Conservation (phyloP, 2,888 invertebrate genomes). For the Blastobasis adustella region DNA sequence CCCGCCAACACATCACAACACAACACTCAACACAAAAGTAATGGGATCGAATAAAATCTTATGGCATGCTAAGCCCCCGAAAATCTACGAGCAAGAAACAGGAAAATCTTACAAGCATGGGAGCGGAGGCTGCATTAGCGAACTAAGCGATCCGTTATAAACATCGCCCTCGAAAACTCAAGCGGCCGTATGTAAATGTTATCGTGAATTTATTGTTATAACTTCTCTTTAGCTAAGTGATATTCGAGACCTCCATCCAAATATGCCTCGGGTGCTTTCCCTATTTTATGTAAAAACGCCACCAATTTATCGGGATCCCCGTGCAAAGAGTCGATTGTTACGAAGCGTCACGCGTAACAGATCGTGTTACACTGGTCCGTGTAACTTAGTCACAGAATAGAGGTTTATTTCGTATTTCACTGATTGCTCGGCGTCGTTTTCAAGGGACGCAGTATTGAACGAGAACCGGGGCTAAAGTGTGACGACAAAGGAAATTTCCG, state of each 20-base stretch:
- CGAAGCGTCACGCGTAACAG: not conserved
- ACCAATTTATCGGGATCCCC: constrained; percentile 25
- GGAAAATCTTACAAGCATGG: constrained; percentile 27
- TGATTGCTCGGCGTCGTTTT: constrained; percentile 26
- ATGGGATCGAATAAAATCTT: no score
- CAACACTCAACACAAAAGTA: no score
- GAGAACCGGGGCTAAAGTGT: no score
- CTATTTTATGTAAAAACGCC: constrained; percentile 31
- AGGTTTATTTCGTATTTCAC: constrained; percentile 45
- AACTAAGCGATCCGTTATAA: constrained; percentile 55
- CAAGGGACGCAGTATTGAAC: not conserved
- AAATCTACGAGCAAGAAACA: constrained; percentile 10
- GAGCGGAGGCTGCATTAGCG: constrained; percentile 34
- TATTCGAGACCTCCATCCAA: constrained; percentile 58
- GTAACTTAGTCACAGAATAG: constrained; percentile 28
- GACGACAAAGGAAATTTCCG: no score
- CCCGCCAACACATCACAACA: no score
- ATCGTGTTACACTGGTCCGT: constrained; percentile 24
- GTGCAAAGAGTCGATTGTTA: no score
- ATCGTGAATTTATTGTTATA: constrained; percentile 67
- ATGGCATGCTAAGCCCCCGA: not conserved
- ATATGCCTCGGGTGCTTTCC: constrained; percentile 49
- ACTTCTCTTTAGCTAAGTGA: constrained; percentile 63
- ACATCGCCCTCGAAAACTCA: constrained; percentile 42
- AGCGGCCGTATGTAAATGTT: constrained; percentile 60